phyloP scores from a whole-genome alignment of 2,888 invertebrate genomes.

The Deilephila porcellus region DNA sequence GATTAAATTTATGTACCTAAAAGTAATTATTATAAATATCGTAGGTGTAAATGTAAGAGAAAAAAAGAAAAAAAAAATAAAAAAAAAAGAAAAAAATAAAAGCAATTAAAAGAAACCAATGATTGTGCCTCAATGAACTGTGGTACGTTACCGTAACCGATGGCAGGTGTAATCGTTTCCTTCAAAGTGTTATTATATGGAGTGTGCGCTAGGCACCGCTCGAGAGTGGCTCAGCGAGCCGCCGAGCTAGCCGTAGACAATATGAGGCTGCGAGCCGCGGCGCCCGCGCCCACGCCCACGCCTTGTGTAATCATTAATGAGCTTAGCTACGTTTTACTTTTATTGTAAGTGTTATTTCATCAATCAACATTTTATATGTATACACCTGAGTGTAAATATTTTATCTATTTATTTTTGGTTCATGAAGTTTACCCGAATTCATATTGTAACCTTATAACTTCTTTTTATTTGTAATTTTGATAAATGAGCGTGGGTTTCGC shows the following conservation, averaged over 20 bases:
- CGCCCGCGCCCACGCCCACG: constrained; percentile 66
- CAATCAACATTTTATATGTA: constrained; percentile 83
- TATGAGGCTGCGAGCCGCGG: constrained; percentile 70
- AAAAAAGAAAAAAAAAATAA: constrained; percentile 60
- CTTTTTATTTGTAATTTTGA: constrained; percentile 26
- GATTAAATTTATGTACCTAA: constrained; percentile 85
- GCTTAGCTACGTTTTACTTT: constrained; percentile 84
- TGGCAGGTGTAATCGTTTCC: constrained; percentile 81
- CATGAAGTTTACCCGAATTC: constrained; percentile 82
- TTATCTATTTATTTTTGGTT: constrained; percentile 79
- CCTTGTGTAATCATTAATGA: constrained; percentile 83
- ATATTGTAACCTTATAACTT: constrained; percentile 41
- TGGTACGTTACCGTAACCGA: constrained; percentile 84
- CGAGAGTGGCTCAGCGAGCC: constrained; percentile 43
- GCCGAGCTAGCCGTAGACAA: constrained; percentile 61
- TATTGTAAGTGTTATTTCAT: constrained; percentile 84
- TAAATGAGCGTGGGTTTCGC: constrained; percentile 39
- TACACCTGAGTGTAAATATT: constrained; percentile 78
- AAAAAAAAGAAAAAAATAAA: constrained; percentile 66
- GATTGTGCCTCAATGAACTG: constrained; percentile 85
- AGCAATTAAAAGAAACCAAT: constrained; percentile 84
- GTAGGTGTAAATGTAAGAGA: constrained; percentile 71
- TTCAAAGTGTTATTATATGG: constrained; percentile 66
- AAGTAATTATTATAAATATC: constrained; percentile 83
- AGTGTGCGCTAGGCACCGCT: constrained; percentile 69